Evolutionary conservation across 2,113 vertebrate species (phyloP).

Genomic region (Percopsis transmontana): DNA sequence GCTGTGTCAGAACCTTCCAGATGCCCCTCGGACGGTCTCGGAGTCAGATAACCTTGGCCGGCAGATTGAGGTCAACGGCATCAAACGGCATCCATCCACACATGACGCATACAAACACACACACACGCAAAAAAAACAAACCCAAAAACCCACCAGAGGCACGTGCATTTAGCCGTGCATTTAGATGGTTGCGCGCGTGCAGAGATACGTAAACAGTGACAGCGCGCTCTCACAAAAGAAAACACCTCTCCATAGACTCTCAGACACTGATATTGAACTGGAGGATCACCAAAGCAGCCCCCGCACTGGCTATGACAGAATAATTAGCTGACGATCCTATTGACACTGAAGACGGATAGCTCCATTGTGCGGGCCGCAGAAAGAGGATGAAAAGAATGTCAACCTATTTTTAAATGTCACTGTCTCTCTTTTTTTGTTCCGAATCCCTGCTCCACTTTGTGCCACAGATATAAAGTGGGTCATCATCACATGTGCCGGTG

Average conservation of each 20-base stretch:
- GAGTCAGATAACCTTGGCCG: conserved; percentile 70
- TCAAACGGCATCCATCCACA: conserved; percentile 73
- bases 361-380: conserved; percentile 58
- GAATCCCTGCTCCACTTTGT: conserved; percentile 76
- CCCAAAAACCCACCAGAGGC: background rate
- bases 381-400: conserved; percentile 75
- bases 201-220: conserved; percentile 26
- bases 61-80: conserved; percentile 78
- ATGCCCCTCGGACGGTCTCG: conserved; percentile 59
- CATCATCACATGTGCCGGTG: conserved; percentile 72
- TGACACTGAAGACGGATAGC: conserved; percentile 63
- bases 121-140: conserved; percentile 14
- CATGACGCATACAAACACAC: conserved; percentile 25
- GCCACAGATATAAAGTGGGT: conserved; percentile 78
- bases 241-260: conserved; percentile 17
- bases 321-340: conserved; percentile 57
- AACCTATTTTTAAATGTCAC: conserved; percentile 80
- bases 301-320: conserved; percentile 46
- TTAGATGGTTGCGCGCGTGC: conserved; percentile 21
- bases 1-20: conserved; percentile 70
- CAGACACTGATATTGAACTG: conserved; percentile 5
- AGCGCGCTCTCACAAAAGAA: conserved; percentile 11
- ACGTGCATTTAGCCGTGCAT: conserved; percentile 6
- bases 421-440: conserved; percentile 75
- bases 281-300: conserved; percentile 15